These are phyloP conservation scores for Coleophora flavipennella DNA, from an alignment of 2,888 invertebrate species.

Conservation along the genomic window DNA sequence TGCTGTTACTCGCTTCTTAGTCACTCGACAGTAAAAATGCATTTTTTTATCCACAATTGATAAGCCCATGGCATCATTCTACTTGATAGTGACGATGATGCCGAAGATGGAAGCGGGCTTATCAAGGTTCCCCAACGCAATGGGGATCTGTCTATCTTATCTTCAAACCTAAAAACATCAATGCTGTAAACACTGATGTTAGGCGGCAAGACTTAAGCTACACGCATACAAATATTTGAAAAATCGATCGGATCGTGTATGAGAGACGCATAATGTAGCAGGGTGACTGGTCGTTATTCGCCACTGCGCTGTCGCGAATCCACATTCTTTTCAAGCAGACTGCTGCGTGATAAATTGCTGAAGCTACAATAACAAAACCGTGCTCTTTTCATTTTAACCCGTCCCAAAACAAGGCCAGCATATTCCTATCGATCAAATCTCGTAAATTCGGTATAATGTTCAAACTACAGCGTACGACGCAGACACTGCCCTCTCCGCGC, in stretches of 20 bases:
- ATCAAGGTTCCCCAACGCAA: too few species aligned
- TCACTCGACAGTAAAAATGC: too few species aligned
- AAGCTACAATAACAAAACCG: constrained; percentile 7
- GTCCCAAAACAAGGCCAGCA: constrained; percentile 23
- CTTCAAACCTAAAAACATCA: too few species aligned
- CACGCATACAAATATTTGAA: too few species aligned
- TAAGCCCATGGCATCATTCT: too few species aligned
- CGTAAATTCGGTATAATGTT: constrained; percentile 56
- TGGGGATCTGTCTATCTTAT: too few species aligned
- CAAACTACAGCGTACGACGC: constrained; percentile 43
- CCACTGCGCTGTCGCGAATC: constrained; percentile 20
- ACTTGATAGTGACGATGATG: too few species aligned
- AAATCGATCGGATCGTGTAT: constrained; percentile 24
- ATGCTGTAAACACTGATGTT: too few species aligned
- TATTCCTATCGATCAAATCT: constrained; percentile 42
- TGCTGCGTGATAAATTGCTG: constrained; percentile 21
- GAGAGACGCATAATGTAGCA: constrained; percentile 30
- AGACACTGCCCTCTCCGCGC: constrained; percentile 54
- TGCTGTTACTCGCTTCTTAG: too few species aligned
- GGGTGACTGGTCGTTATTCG: constrained; percentile 34
- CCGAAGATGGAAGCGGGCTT: too few species aligned
- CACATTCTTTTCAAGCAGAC: constrained; percentile 24
- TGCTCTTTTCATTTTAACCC: constrained; percentile 15
- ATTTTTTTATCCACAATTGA: too few species aligned
- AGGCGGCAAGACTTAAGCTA: too few species aligned